Evolutionary conservation across 2,888 invertebrate genomes (phyloP), one percentile per base, ranked within the genome.

Genomic region (Dryocosmus kuriphilus): DNA sequence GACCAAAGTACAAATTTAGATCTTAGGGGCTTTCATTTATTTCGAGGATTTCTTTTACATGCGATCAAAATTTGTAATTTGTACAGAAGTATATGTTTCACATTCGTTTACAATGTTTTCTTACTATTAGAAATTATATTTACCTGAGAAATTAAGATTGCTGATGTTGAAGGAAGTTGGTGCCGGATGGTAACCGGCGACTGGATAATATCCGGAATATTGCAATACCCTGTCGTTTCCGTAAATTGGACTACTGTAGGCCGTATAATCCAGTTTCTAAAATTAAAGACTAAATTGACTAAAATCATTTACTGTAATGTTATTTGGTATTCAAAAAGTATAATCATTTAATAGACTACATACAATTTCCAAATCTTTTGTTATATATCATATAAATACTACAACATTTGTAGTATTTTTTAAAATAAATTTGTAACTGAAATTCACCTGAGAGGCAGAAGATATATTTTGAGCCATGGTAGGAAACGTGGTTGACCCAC

Each of bases 221-320:
- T 91, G 91, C 76, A 91, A 88, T 86, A 91, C 91, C 87, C 91
- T 90, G 83, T 91, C 91, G 79, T 91, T 91, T 81, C 89, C 88
- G 74, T 91, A 91, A 22, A 91, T 84, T 82, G 87, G 86, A 81
- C 87, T 88, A 77, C 90, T 85, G 78, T 91, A 91, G 57, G 90
- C 88, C 75, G 88, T 87, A 81, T 91, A 91, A 81, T 91, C 91
- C 81, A 91, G 83, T 82, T 91, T 91, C 91, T 91, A 80, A 22
- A 74, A 74, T 19, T n/a, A 55, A 32, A 55, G 5, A 30, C 27
- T 71, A n/a, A 32, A n/a, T 2, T 14, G 74, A 76, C 35, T 80
- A 74, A 61, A 55, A 35, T 55, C 16, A 76, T 51, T 46, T 5
- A 46, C 38, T 75, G 19, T 74, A 74, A 57, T 74, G 35, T 19